Conservation (phyloP, 2,888 invertebrate genomes). For the Dasypogon diadema region DNA sequence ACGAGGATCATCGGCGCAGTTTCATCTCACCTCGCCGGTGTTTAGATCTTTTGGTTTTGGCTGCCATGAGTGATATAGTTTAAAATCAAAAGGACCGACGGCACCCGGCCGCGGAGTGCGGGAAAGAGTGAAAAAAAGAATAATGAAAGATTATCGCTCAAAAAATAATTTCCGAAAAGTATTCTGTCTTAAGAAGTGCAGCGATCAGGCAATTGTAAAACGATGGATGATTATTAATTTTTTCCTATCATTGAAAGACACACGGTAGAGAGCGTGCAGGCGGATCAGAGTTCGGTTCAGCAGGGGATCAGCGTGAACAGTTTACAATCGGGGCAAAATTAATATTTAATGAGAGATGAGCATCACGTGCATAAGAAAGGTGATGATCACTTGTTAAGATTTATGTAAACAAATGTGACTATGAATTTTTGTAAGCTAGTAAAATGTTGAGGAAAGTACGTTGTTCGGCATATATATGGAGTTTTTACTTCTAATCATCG, state of each 20-base stretch:
- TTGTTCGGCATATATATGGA: too few relatives aligned
- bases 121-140: background rate
- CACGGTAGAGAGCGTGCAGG: background rate
- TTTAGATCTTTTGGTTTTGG: background rate
- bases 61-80: background rate
- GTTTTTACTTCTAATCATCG: too few relatives aligned
- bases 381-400: constrained; percentile 38
- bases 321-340: constrained; percentile 24
- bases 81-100: constrained; percentile 50
- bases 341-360: constrained; percentile 53
- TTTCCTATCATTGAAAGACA: constrained; percentile 31
- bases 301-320: background rate
- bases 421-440: constrained; percentile 15
- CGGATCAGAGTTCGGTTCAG: background rate
- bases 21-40: constrained; percentile 1
- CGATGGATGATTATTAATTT: constrained; percentile 37
- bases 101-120: constrained; percentile 38
- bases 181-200: background rate
- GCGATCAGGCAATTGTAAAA: background rate
- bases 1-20: background rate
- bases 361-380: constrained; percentile 3
- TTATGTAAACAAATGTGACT: constrained; percentile 50
- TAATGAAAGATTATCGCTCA: background rate
- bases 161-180: background rate
- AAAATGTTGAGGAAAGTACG: background rate